Evolutionary conservation across 2,797 vertebrate genomes (phyloP).

Genomic region (Phalloptychus januarius): DNA sequence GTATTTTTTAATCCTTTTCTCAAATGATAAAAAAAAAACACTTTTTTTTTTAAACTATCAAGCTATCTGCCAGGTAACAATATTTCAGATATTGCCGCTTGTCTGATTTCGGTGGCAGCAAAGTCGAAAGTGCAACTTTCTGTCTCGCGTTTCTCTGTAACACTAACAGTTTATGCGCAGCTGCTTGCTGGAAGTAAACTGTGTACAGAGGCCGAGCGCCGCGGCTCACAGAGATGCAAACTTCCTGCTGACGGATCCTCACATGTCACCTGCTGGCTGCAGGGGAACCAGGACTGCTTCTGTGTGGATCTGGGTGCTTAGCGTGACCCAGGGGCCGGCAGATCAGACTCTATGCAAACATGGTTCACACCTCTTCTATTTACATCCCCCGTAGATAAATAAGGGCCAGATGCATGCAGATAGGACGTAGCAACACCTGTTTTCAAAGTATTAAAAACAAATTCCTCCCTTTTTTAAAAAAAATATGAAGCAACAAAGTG

Average conservation of each 20-base stretch:
- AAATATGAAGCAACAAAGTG: background rate
- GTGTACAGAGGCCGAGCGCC: constrained; percentile 25
- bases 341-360: background rate
- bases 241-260: background rate
- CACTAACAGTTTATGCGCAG: constrained; percentile 52
- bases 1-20: background rate
- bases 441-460: background rate
- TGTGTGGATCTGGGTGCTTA: background rate
- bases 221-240: background rate
- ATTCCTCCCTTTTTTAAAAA: background rate
- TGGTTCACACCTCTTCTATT: background rate
- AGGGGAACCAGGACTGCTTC: background rate
- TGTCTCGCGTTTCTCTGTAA: background rate
- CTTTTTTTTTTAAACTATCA: background rate
- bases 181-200: constrained; percentile 52
- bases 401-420: background rate
- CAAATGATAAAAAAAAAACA: background rate
- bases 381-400: background rate
- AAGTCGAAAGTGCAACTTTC: background rate
- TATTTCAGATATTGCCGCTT: background rate
- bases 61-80: background rate
- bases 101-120: background rate
- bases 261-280: background rate
- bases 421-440: too few species aligned
- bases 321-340: background rate